These are phyloP conservation scores for Noctua fimbriata DNA, from an alignment of 2,888 invertebrate species.

Conservation along the genomic window DNA sequence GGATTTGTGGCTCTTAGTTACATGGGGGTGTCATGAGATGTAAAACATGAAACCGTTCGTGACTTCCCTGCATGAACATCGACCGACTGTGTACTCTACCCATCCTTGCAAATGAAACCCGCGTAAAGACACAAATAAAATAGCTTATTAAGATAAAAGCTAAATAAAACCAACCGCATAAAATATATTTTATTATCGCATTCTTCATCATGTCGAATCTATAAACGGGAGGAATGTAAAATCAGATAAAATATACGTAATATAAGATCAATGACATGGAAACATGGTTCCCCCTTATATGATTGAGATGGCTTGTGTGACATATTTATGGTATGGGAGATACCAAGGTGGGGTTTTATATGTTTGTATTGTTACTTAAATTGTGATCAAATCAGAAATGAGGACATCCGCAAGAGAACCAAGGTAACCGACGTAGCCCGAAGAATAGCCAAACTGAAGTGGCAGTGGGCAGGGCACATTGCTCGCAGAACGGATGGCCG, in stretches of 20 bases:
- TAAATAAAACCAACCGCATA: constrained; percentile 8
- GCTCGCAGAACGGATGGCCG: no score
- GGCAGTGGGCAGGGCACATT: no score
- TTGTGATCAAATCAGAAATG: no score
- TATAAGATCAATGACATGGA: constrained; percentile 8
- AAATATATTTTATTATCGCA: constrained; percentile 6
- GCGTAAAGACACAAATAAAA: not conserved
- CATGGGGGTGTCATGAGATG: no score
- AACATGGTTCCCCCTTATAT: constrained; percentile 15
- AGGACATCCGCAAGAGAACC: no score
- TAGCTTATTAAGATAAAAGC: constrained; percentile 15
- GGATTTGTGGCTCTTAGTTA: no score
- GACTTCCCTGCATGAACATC: no score
- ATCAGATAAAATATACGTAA: constrained; percentile 10
- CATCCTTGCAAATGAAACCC: not conserved
- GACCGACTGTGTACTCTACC: not conserved
- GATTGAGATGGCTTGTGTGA: constrained; percentile 19
- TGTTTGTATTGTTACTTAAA: no score
- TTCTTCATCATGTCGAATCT: not conserved
- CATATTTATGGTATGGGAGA: constrained; percentile 37
- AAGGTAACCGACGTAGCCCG: no score
- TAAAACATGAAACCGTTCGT: no score
- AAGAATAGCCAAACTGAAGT: no score
- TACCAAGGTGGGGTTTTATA: constrained; percentile 7
- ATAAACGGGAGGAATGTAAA: constrained; percentile 22